These are phyloP conservation scores for Xestia c-nigrum DNA, from an alignment of 2,888 invertebrate species.

Conservation along the genomic window DNA sequence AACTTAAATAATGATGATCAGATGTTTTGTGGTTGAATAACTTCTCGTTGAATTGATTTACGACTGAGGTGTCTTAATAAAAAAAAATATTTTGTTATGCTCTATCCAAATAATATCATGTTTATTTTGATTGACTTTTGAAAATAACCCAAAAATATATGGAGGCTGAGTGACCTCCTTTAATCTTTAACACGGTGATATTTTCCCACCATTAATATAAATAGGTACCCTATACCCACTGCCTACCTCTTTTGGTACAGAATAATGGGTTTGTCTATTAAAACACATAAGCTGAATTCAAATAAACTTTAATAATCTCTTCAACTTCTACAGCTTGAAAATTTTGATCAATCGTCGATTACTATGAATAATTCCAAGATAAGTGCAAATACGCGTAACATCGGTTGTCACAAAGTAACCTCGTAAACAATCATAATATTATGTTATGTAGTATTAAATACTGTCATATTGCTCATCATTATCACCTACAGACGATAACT, in stretches of 20 bases:
- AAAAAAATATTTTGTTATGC: too few species aligned
- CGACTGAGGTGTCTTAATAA: too few species aligned
- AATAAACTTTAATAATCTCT: conserved; percentile 88
- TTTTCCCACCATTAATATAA: background rate
- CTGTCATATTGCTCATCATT: conserved; percentile 83
- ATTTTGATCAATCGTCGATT: conserved; percentile 72
- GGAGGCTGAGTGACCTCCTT: too few species aligned
- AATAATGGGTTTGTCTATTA: conserved; percentile 63
- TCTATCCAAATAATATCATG: too few species aligned
- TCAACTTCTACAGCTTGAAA: conserved; percentile 85
- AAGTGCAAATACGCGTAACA: conserved; percentile 72
- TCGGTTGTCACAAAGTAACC: conserved; percentile 56
- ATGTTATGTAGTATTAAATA: conserved; percentile 74
- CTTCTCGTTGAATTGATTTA: too few species aligned
- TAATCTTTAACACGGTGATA: background rate
- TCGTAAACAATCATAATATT: conserved; percentile 64
- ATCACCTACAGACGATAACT: conserved; percentile 75
- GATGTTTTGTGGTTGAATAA: too few species aligned
- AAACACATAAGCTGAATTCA: conserved; percentile 79
- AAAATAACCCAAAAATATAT: too few species aligned
- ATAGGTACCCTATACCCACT: background rate
- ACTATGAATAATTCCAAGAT: conserved; percentile 70
- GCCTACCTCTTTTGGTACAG: background rate
- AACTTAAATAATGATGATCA: too few species aligned
- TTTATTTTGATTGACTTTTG: too few species aligned